Base-by-base conservation (phyloP, 2,797 vertebrate species). In the Acanthornis magna region DNA sequence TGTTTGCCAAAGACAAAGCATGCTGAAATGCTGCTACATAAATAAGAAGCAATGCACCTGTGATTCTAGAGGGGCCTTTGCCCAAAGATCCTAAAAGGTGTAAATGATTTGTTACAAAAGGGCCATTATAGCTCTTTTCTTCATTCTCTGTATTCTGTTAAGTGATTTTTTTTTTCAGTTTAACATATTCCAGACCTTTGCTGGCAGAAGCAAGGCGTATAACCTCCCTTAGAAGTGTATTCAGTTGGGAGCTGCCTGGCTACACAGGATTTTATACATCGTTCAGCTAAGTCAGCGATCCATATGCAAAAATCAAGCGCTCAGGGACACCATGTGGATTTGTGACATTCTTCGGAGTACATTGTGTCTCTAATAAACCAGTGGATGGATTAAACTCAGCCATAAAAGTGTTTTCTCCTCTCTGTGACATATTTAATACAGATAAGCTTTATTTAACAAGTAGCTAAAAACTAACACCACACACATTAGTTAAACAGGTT, bases 211-310 rank as follows among this genome's bases (percentile, higher is more conserved):
- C 81, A 91, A 76, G 67, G 83, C 81, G 7, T 58, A 74, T 82
- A 94, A 93, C 95, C 92, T 91, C 60, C 75, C 82, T 96, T 20
- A 95, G 88, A 95, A 91, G 94, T 78, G 83, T 93, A 94, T 96
- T 95, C 95, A 93, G 66, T 72, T 91, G 95, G 95, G 93, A 97
- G 50, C 84, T 95, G 90, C 89, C 84, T 95, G 93, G 93, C 76
- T 96, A 84, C 83, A 84, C 53, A 79, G 71, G 90, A 96, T 95
- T 95, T 97, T 85, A 94, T 85, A 95, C 82, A 75, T 89, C 61
- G 8, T 95, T 95, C 95, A 87, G 95, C 91, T 91, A 95, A 95
- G 82, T 97, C 95, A 95, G 96, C 74, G 38, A 96, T 96, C 95
- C 94, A 75, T 94, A 94, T 95, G 90, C 93, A 96, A 95, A 96